Evolutionary conservation across 2,797 vertebrate genomes (phyloP), one percentile per base, ranked within the genome.

Genomic region (Smutsia temminckii): DNA sequence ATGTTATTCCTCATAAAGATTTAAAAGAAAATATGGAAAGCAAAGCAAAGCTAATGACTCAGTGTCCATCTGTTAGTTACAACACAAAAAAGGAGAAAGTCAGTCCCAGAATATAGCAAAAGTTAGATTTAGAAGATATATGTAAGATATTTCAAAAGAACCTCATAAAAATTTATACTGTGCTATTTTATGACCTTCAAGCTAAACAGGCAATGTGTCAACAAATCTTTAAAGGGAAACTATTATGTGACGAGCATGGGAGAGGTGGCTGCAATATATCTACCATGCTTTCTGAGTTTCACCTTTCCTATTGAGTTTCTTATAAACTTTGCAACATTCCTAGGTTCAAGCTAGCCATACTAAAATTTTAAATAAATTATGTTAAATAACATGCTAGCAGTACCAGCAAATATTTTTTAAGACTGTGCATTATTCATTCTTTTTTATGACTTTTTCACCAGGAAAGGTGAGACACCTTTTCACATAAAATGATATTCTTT

Each of bases 121-220:
- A 96, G 88, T 71, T 95, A 68, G 69, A 92, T 91, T 91, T 93
- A 55, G 69, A 95, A 97, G 83, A 93, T 37, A 97, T 95, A 95
- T 34, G n/a, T 18, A 85, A 93, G 74, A 63, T 95, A 95, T 84
- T 96, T 95, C 91, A 95, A 91, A 96, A 66, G 49, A 95, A 57
- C 55, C 85, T 96, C 75, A 87, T 89, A 95, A 96, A 96, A 61
- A 80, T 85, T 25, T 89, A 92, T 57, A 55, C 55, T 46, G 29
- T 63, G 17, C 61, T 79, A 20, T 86, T 69, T 84, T 69, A 59
- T 2, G 29, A 10, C 59, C 69, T 93, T 95, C 51, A 92, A 83
- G 68, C 13, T 23, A 61, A 74, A 78, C 27, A 78, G 79, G 53
- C 20, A 55, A 78, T 18, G 20, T 4, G 16, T 68, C 89, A 86